Percentiles rank a stretch among this genome's conserved stretches.
Evolutionary conservation across 2,113 vertebrate species (phyloP).

Genomic region (Bothrops jararaca): DNA sequence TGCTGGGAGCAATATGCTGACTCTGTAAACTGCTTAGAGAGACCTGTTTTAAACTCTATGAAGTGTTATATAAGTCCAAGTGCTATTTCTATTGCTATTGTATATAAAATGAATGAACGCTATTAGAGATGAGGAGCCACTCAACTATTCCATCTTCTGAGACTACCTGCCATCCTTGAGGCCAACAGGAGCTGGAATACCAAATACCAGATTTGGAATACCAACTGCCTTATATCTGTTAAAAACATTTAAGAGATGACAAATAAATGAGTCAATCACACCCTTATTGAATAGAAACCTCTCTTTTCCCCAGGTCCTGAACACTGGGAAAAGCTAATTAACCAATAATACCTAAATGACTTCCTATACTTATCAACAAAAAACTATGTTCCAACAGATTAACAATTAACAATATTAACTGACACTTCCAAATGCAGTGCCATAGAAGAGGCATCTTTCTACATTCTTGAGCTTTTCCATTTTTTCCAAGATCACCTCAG

Average conservation of each 20-base stretch:
- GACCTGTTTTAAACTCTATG: no score
- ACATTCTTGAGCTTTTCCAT: neutral
- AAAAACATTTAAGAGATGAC: neutral
- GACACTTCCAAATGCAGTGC: neutral
- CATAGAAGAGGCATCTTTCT: neutral
- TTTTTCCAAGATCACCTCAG: neutral
- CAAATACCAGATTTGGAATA: neutral
- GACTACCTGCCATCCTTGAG: neutral
- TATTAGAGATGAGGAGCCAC: neutral
- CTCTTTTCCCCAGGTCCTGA: conserved; percentile 18
- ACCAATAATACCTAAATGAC: neutral
- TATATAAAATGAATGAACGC: neutral
- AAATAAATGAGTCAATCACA: neutral
- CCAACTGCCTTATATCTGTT: neutral
- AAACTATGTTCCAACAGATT: neutral
- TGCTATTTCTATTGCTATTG: no score
- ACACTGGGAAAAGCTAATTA: neutral
- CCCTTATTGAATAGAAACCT: neutral
- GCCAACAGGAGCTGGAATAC: neutral
- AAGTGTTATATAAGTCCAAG: no score
- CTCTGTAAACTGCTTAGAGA: no score
- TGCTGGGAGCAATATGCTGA: no score
- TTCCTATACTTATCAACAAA: neutral
- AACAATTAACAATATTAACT: neutral
- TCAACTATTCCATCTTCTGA: neutral